Percentiles rank a stretch among this genome's conserved stretches.
phyloP scores from a whole-genome alignment of 2,113 vertebrate genomes.

The Odocoileus virginianus region DNA sequence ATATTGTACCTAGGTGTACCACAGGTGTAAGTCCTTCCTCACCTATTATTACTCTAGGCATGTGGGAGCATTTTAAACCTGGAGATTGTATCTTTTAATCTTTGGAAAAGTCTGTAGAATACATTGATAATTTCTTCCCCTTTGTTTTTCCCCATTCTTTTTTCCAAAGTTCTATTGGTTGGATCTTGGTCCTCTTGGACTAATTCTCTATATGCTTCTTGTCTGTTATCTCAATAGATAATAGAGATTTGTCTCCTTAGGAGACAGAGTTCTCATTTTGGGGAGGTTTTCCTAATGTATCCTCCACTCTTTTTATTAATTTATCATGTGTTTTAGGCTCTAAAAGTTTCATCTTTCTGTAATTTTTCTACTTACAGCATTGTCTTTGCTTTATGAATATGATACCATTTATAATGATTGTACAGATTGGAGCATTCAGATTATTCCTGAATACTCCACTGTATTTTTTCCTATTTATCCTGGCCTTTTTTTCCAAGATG shows the following conservation, averaged over 20 bases:
- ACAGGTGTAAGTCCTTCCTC: neutral
- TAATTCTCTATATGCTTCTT: neutral
- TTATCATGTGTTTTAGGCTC: neutral
- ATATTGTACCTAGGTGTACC: neutral
- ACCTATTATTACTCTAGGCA: neutral
- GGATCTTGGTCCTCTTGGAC: neutral
- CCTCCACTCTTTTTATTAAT: neutral
- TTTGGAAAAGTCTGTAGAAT: neutral
- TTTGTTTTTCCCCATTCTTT: neutral
- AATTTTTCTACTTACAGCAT: neutral
- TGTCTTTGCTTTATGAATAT: neutral
- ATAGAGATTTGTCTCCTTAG: neutral
- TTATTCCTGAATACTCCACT: neutral
- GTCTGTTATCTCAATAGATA: neutral
- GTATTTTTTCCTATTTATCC: neutral
- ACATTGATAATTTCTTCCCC: neutral
- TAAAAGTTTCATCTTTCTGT: neutral
- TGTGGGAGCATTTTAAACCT: neutral
- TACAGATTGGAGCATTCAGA: neutral
- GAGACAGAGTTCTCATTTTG: neutral
- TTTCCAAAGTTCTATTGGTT: neutral
- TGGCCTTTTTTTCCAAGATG: neutral
- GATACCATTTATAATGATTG: neutral
- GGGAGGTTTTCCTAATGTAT: neutral
- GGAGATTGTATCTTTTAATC: neutral